Conservation (phyloP, 2,888 invertebrate species). For the Brachyptera risi region DNA sequence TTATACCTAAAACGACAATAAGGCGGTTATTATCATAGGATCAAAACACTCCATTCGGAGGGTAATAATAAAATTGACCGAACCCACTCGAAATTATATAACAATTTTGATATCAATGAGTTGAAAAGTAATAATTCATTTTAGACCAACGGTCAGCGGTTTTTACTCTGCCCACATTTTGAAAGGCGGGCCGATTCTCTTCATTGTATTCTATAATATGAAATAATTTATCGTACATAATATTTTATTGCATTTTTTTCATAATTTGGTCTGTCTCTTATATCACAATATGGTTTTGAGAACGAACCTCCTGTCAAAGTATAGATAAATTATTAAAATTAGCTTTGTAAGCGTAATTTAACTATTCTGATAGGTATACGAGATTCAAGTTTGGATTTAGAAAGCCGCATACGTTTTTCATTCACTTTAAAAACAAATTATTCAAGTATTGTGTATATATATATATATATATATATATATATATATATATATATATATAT, state of each 20-base stretch:
- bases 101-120: not conserved
- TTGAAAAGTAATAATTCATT: conserved; percentile 8
- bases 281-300: no score
- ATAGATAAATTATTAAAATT: no score
- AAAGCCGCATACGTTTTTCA: no score
- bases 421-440: no score
- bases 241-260: not conserved
- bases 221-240: not conserved
- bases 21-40: conserved; percentile 4
- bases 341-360: no score
- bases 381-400: no score
- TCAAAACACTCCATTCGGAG: not conserved
- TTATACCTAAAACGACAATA: conserved; percentile 9
- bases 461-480: no score
- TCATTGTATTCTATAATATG: not conserved
- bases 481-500: no score
- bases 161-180: not conserved
- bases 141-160: not conserved
- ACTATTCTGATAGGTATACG: no score
- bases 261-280: no score
- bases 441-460: no score
- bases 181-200: not conserved
- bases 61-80: not conserved
- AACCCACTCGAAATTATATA: not conserved
- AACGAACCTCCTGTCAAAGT: no score